Evolutionary conservation across 2,797 vertebrate genomes (phyloP).

Genomic region (Anguilla megastoma): DNA sequence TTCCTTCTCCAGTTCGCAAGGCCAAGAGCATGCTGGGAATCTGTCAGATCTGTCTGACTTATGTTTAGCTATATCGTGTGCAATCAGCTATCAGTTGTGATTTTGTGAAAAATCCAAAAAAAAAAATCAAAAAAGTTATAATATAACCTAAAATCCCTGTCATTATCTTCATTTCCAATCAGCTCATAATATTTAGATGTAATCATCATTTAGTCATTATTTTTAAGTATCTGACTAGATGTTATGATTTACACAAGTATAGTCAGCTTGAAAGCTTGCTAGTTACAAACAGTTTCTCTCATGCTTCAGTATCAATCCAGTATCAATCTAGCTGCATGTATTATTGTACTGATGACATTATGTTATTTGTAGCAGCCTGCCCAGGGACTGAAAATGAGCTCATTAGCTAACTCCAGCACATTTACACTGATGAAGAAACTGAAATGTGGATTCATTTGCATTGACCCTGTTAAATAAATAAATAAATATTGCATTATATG

Average conservation of each 20-base stretch:
- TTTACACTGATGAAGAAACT: too few relatives aligned
- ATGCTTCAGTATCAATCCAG: not conserved
- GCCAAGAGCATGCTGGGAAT: not conserved
- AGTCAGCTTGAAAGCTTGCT: not conserved
- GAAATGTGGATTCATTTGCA: too few relatives aligned
- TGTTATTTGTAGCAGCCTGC: too few relatives aligned
- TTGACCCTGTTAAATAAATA: too few relatives aligned
- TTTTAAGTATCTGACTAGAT: not conserved
- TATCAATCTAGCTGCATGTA: not conserved
- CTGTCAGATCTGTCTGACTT: not conserved
- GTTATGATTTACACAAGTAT: not conserved
- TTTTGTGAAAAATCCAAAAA: not conserved
- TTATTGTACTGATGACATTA: too few relatives aligned
- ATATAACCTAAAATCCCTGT: not conserved
- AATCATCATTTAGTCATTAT: not conserved
- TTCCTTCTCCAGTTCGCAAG: not conserved
- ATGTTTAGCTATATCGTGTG: not conserved
- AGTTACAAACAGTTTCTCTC: not conserved
- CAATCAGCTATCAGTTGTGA: not conserved
- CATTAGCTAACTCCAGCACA: too few relatives aligned
- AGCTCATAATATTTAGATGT: not conserved
- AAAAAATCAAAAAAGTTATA: too few relatives aligned
- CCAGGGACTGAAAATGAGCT: too few relatives aligned
- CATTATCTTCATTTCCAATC: not conserved
- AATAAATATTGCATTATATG: not conserved